A percentile compares a stretch with the other conserved stretches of the same genome.
Conservation (phyloP, 2,797 vertebrate genomes). For the Distichodus sexfasciatus region DNA sequence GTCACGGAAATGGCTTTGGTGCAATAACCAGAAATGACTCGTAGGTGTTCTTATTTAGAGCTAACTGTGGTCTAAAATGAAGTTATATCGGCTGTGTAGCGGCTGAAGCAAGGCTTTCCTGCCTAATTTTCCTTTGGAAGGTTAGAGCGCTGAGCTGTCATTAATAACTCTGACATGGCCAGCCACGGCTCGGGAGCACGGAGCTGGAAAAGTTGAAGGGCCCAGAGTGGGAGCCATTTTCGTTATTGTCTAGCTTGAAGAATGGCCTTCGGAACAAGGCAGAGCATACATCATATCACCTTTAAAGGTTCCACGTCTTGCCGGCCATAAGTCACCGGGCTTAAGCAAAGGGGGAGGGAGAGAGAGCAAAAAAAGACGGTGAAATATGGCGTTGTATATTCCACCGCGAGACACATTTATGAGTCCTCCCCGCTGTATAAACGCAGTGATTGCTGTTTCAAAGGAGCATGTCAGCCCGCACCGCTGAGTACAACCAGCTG, state of each 20-base stretch:
- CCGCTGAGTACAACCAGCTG: constrained; percentile 98
- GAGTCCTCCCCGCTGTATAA: constrained; percentile 99
- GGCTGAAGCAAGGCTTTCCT: constrained; percentile 82
- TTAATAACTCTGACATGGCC: constrained; percentile 85
- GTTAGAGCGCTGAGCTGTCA: constrained; percentile 84
- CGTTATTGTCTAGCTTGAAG: constrained; percentile 94
- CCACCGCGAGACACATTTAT: constrained; percentile 97
- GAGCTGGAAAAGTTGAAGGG: constrained; percentile 52
- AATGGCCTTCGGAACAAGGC: constrained; percentile 97
- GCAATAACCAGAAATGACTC: constrained; percentile 50
- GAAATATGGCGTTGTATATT: constrained; percentile 99
- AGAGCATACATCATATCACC: constrained; percentile 99
- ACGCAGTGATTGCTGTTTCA: constrained; percentile 99
- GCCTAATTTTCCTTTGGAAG: constrained; percentile 93
- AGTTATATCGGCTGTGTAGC: constrained; percentile 27
- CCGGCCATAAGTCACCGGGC: constrained; percentile 97
- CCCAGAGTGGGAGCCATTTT: constrained; percentile 85
- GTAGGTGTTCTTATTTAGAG: constrained; percentile 6
- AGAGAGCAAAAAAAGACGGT: constrained; percentile 83
- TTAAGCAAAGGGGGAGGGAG: too few species aligned
- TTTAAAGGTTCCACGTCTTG: constrained; percentile 99
- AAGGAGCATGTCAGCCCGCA: constrained; percentile 91
- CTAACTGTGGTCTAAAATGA: constrained; percentile 24
- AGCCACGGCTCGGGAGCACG: constrained; percentile 50
- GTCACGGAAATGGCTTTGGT: background rate